Base-by-base conservation (phyloP, 1,140 invertebrate species). In the Pemphigus obesinymphae region DNA sequence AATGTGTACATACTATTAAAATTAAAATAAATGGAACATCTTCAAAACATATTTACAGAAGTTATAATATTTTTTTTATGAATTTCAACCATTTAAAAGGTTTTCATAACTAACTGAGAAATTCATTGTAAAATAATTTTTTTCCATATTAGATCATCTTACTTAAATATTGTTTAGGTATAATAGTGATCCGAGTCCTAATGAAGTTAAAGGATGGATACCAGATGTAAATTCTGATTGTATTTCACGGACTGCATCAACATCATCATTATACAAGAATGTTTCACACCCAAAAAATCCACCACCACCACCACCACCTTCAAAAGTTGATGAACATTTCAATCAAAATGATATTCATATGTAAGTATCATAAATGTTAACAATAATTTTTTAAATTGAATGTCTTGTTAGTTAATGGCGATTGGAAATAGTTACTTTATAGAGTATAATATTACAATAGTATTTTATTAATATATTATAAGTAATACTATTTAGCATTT, bases 131-230 rank as follows among this genome's bases (percentile, higher is more conserved):
- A 29, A 29, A 29, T 29, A 2, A 8, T 61, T 17, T 61, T 2
- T 23, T 53, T 53, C 11, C 11, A 23, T 55, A 26, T 11, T 31
- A 61, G n/a, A 61, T 31, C 5, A 29, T 31, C 6, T 31, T 61
- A 61, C 6, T 31, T 0, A 11, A 50, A 31, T 75, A 31, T 53
- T 55, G 17, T 78, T 26, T 55, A 78, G 73, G 20, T 78, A 78
- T 78, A 78, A 78, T 26, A 78, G 73, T 78, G 73, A 78, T 40
- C 73, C 73, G 13, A 78, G 73, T 58, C 73, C 73, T 15, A 78
- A 58, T 78, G 73, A 78, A 78, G 73, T 78, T 37, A 78, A 55
- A 78, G 73, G 23, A 26, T 78, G 73, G 73, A 78, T 40, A 37
- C 73, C 73, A 58, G 34, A 61, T 55, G 13, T 43, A 15, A 78